phyloP scores from a whole-genome alignment of 2,113 vertebrate species.

The Nothoprocta pentlandii region DNA sequence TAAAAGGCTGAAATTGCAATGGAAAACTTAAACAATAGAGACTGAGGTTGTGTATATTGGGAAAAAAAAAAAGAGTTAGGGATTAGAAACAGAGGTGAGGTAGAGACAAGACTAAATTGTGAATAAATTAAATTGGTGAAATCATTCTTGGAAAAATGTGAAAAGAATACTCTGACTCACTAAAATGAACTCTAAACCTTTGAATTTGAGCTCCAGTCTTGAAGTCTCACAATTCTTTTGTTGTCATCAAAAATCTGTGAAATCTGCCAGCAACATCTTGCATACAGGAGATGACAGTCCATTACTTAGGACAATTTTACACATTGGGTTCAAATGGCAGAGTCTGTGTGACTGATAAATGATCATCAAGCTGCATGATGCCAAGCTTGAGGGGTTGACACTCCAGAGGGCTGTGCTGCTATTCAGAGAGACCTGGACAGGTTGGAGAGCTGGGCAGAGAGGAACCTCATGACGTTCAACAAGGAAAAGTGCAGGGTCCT shows the following conservation, averaged over 20 bases:
- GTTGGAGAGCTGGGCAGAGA: no score
- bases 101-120: not conserved
- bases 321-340: not conserved
- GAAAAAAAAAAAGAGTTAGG: not conserved
- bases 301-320: not conserved
- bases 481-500: no score
- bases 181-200: not conserved
- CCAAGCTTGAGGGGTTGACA: no score
- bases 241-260: not conserved
- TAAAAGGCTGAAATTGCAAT: not conserved
- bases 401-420: no score
- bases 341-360: not conserved
- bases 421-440: no score
- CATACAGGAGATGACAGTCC: not conserved
- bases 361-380: no score
- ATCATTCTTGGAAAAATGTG: not conserved
- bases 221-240: not conserved
- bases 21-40: not conserved
- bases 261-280: not conserved
- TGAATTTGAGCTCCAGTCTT: not conserved
- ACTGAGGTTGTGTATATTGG: not conserved
- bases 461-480: no score
- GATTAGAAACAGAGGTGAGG: not conserved
- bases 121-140: not conserved
- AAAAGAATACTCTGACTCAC: not conserved